Evolutionary conservation across 2,113 vertebrate genomes (phyloP), one percentile per base, ranked within the genome.

Genomic region (Rhea americana): DNA sequence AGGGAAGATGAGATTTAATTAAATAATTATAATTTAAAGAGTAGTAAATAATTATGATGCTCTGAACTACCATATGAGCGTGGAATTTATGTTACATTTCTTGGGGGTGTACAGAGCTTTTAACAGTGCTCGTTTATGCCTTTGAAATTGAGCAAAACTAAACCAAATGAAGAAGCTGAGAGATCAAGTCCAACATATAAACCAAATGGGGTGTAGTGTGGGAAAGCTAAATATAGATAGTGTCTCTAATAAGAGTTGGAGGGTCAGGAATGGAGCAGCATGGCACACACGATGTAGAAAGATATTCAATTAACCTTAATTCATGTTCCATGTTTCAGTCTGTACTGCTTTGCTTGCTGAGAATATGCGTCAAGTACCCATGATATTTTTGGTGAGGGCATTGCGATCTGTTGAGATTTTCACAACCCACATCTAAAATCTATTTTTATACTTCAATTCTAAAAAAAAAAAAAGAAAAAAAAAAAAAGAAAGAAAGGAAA

Each of bases 271-370:
- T 22, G 55, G 72, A 95, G 75, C 47, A 67, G 68, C 30, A 35
- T 58, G 58, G 88, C 74, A 76, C 83, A 90, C 39, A 90, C 87
- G 74, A 87, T 66, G 50, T 71, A 70, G 81, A 63, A 93, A 84
- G 62, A 66, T 79, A 89, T 58, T 86, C 85, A 89, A 45, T 96
- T 96, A 94, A 90, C 90, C 88, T 91, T 89, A 90, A 88, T 73
- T 86, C 86, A 90, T 59, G 80, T 85, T 90, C 83, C 66, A 7
- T 24, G 59, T 86, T 91, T 79, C 81, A 63, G 50, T 59, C 74
- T 89, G 63, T 92, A 82, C 41, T 81, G 70, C 32, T 90, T 70
- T 94, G 81, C 63, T 86, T 85, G 58, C 51, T 96, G 72, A 92
- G 61, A 61, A 58, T 41, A n/a, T 86, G 66, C 2, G 5, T 84